These are phyloP conservation scores for Champsocephalus gunnari DNA, from an alignment of 2,797 vertebrate genomes.

Conservation along the genomic window DNA sequence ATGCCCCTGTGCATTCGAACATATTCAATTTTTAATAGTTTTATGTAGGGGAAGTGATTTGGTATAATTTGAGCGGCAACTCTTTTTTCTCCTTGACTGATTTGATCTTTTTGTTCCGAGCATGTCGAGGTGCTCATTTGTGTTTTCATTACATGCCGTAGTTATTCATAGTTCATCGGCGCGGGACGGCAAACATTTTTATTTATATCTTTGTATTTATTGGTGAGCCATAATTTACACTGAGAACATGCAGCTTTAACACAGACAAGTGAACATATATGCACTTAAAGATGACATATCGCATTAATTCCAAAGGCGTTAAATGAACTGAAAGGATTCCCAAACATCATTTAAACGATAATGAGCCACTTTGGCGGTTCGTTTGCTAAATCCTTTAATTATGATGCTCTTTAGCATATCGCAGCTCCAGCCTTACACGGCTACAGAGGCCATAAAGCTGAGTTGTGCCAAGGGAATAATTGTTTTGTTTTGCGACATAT, in stretches of 20 bases:
- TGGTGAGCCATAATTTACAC: constrained; percentile 1
- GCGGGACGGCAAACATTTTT: constrained; percentile 6
- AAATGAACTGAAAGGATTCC: constrained; percentile 44
- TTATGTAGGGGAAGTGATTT: constrained; percentile 53
- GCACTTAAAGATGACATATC: constrained; percentile 17
- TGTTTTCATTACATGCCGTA: constrained; percentile 29
- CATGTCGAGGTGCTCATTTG: constrained; percentile 40
- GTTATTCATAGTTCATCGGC: constrained; percentile 36
- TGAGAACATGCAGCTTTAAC: not conserved
- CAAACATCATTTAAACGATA: constrained; percentile 60
- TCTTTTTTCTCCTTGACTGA: constrained; percentile 15
- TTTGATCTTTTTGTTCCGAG: constrained; percentile 37
- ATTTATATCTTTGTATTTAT: constrained; percentile 26
- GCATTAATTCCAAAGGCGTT: constrained; percentile 24
- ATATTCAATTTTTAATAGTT: constrained; percentile 63
- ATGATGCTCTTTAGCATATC: too few relatives aligned
- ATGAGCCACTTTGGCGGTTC: constrained; percentile 54
- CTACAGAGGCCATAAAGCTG: not conserved
- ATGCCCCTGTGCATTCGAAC: constrained; percentile 66
- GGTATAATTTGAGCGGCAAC: constrained; percentile 30
- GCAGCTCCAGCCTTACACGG: not conserved
- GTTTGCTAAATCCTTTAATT: too few relatives aligned
- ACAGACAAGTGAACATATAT: constrained; percentile 25
- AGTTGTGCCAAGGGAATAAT: not conserved
- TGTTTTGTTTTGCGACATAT: not conserved